phyloP scores from a whole-genome alignment of 2,113 vertebrate genomes.

The Epinephelus fuscoguttatus region DNA sequence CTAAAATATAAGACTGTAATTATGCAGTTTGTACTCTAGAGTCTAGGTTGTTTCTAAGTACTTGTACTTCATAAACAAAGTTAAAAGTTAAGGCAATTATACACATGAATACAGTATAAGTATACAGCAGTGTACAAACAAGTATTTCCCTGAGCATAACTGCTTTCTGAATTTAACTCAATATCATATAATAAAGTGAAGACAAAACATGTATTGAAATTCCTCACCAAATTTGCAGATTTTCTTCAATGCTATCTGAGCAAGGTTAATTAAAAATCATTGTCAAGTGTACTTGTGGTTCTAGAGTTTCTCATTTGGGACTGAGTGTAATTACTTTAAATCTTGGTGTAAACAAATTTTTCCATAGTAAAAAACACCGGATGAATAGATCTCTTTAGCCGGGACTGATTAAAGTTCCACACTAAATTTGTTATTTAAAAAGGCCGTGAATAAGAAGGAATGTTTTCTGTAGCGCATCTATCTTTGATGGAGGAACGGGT shows the following conservation, averaged over 20 bases:
- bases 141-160: background rate
- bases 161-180: background rate
- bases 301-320: conserved; percentile 10
- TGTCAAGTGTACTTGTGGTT: background rate
- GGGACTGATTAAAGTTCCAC: background rate
- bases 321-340: conserved; percentile 25
- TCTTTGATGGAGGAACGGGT: background rate
- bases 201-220: background rate
- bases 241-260: conserved; percentile 12
- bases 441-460: background rate
- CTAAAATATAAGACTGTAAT: background rate
- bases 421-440: background rate
- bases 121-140: background rate
- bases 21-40: background rate
- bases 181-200: too few relatives aligned
- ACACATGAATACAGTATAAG: too few relatives aligned
- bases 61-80: background rate
- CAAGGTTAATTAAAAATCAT: conserved; percentile 23
- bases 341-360: background rate
- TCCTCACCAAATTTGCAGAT: background rate
- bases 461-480: background rate
- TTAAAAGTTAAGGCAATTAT: background rate
- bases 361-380: background rate
- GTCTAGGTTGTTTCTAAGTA: background rate
- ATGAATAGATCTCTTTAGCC: background rate